These are phyloP conservation scores for Ptilodon capucinus DNA, from an alignment of 2,888 invertebrate species.

Conservation along the genomic window DNA sequence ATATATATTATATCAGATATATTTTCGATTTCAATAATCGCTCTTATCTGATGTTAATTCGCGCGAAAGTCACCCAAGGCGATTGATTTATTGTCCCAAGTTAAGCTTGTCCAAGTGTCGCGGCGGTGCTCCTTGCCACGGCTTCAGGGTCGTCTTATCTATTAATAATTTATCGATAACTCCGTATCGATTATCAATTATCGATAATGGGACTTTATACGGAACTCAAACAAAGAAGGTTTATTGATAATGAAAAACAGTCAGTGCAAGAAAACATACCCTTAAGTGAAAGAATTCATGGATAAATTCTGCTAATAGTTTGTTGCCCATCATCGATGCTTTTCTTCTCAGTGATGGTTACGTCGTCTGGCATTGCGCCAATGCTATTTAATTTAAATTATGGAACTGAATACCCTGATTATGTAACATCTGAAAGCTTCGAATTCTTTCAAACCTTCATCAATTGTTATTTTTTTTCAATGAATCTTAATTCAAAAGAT, in stretches of 20 bases:
- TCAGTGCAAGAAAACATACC: too few species aligned
- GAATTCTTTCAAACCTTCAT: conserved; percentile 1
- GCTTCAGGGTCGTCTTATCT: conserved; percentile 28
- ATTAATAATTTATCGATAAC: conserved; percentile 31
- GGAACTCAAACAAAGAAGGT: background rate
- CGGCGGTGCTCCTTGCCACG: conserved; percentile 14
- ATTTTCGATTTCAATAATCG: background rate
- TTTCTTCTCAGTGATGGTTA: conserved; percentile 9
- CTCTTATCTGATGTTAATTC: background rate
- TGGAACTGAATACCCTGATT: conserved; percentile 6
- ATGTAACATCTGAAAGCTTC: conserved; percentile 13
- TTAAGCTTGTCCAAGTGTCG: background rate
- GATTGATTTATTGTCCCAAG: background rate
- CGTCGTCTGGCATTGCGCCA: conserved; percentile 21
- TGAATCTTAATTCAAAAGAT: background rate
- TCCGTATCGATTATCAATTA: conserved; percentile 19
- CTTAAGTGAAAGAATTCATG: too few species aligned
- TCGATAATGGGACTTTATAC: background rate
- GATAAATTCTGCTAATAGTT: too few species aligned
- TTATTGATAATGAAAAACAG: too few species aligned
- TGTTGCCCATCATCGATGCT: too few species aligned
- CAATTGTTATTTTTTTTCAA: background rate
- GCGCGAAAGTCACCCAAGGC: background rate
- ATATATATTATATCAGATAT: background rate
- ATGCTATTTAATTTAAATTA: conserved; percentile 5